These are phyloP conservation scores for Malurus splendens DNA, from an alignment of 2,797 vertebrate genomes.

Conservation along the genomic window DNA sequence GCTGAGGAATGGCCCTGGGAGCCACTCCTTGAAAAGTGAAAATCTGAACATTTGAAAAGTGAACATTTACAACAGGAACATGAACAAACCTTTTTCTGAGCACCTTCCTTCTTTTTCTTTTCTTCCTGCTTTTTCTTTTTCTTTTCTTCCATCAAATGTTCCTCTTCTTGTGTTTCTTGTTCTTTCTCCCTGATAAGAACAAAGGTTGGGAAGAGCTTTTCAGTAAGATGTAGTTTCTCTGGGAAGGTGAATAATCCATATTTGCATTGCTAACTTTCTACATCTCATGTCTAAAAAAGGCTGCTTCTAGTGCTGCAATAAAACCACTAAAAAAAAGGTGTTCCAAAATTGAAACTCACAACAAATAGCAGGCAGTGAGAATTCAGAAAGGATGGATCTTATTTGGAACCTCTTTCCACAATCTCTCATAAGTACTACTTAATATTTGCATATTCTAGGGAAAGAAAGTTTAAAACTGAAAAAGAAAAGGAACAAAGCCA, in stretches of 20 bases:
- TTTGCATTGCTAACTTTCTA: neutral
- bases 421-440: neutral
- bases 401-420: neutral
- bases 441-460: neutral
- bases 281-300: neutral
- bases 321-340: neutral
- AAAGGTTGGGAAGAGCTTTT: constrained; percentile 12
- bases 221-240: neutral
- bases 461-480: neutral
- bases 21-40: neutral
- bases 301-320: neutral
- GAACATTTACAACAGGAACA: neutral
- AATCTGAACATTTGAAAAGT: no score
- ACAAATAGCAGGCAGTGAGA: neutral
- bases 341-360: neutral
- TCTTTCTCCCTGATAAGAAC: constrained; percentile 80
- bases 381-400: neutral
- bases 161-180: constrained; percentile 87
- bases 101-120: constrained; percentile 96
- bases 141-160: constrained; percentile 99
- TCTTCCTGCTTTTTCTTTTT: constrained; percentile 98
- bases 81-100: constrained; percentile 88
- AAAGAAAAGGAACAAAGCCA: neutral
- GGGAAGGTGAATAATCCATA: neutral
- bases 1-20: neutral